A percentile compares a stretch with the other conserved stretches of the same genome.
These are phyloP conservation scores for Cebidichthys violaceus DNA, from an alignment of 2,113 vertebrate genomes.

Conservation along the genomic window DNA sequence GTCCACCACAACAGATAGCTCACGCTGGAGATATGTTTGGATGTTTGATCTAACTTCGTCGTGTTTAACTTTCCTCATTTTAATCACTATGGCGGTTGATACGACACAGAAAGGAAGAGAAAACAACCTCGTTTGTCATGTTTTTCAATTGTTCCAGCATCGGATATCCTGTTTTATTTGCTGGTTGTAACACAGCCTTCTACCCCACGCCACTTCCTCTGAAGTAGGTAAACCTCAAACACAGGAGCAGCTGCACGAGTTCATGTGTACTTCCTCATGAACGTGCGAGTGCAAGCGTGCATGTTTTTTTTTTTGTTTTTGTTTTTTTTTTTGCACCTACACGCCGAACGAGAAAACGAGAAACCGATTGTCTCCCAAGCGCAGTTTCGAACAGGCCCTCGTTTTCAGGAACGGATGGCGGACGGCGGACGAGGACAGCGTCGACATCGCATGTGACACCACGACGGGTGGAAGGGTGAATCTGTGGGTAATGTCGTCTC, in stretches of 20 bases:
- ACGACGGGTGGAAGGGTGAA: not conserved
- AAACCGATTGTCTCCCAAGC: conserved; percentile 24
- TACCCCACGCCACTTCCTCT: conserved; percentile 81
- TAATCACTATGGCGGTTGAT: not conserved
- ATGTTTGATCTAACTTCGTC: conserved; percentile 38
- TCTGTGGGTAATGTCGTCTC: conserved; percentile 27
- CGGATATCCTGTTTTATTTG: conserved; percentile 83
- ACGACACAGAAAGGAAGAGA: not conserved
- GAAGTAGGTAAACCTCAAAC: conserved; percentile 76
- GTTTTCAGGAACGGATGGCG: conserved; percentile 64
- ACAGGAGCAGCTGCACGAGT: conserved; percentile 68
- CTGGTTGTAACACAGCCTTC: conserved; percentile 62
- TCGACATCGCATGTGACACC: conserved; percentile 20
- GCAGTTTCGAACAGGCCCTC: conserved; percentile 49
- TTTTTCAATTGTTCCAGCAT: conserved; percentile 74
- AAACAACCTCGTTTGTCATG: conserved; percentile 39
- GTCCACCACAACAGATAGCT: conserved; percentile 56
- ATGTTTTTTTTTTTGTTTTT: not conserved
- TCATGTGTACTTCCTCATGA: conserved; percentile 53
- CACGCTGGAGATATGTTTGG: conserved; percentile 3
- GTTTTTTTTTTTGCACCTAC: conserved; percentile 18
- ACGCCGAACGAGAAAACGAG: conserved; percentile 36
- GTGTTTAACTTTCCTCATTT: conserved; percentile 23
- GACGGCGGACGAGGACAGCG: not conserved
- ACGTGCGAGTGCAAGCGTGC: conserved; percentile 43